Base-by-base conservation (phyloP, 64 coral and sea anemone genomes). In the Dendrophyllia cribrosa region DNA sequence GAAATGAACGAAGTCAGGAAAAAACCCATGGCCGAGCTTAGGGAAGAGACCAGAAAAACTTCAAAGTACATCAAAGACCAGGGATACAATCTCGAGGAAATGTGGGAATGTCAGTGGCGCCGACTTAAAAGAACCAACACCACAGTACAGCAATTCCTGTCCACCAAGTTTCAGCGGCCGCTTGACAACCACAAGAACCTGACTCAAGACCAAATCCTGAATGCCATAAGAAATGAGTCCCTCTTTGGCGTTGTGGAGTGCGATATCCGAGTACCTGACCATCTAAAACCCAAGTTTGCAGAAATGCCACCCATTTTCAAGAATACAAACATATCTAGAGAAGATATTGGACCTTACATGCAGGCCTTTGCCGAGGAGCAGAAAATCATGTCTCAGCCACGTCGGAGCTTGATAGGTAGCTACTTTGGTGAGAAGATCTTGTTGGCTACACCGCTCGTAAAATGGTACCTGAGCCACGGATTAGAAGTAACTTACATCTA, bases 301-400 rank as follows among this genome's bases (percentile, higher is more conserved):
- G 90, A 93, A 47, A 93, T 93, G 82, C 63, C n/a, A 0, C 90
- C 90, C 6, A 92, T 92, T 14, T 88, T 94, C 49, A 94, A 94
- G 51, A 89, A 94, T 60, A 74, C 69, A 43, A 64, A 83, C 5
- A 93, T 93, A 21, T 51, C 85, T 59, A 59, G 61, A 55, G 92
- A 93, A 7, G 75, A 82, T 9, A 94, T 94, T 43, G 67, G 86
- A 5, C 63, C 81, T 5, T 88, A 63, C 45, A 89, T 94, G 92
- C 78, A 94, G 51, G 2, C 62, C 14, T 66, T 66, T n/a, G 62
- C 62, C 4, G 62, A 66, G 62, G 16, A 66, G 17, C 59, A 10
- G 17, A 17, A 10, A 61, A 13, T 61, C 70, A 89, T 77, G 68
- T 16, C 43, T 4, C 15, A 60, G n/a, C 93, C 78, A 8, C 26